Evolutionary conservation across 2,888 invertebrate genomes (phyloP), one percentile per base, ranked within the genome.

Genomic region (Brassicogethes aeneus): DNA sequence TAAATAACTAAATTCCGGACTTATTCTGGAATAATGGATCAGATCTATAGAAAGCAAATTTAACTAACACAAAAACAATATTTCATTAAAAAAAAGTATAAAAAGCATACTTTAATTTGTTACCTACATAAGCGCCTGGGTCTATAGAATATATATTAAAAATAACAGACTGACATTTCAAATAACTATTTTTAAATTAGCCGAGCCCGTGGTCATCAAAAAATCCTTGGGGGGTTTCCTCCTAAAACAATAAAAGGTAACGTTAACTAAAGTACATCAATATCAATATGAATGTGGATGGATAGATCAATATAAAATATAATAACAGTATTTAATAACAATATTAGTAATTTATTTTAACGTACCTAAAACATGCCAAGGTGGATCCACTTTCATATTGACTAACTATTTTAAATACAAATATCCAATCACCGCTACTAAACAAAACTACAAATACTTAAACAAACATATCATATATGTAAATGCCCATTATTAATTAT

Each of bases 221-320:
- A 77, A 97, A 95, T 60, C 96, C 96, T 74, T 97, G 96, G 40
- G 96, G 96, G 42, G 96, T 97, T 78, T 97, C 96, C 76, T 97
- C 97, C 95, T 96, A 80, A 65, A 88, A 88, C 75, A 79, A 75
- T 72, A 71, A 23, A n/a, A 67, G 29, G 45, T 8, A 17, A 37
- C 45, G 36, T 44, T 15, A 16, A 41, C 16, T 43, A 17, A 42
- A 35, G 34, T 40, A n/a, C n/a, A 36, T 30, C 29, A 36, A 40
- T 50, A 53, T 52, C 56, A 59, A 63, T 61, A 63, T 60, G 60
- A 62, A 58, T 44, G 61, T 60, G 61, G 61, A 62, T 57, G 50
- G 42, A 48, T 37, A 42, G 39, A 46, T 45, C n/a, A 23, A 33
- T 35, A 43, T 40, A 30, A 29, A 32, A 44, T 15, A 39, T 14